phyloP scores from a whole-genome alignment of 2,888 invertebrate species.

The Notocelia uddmanniana region DNA sequence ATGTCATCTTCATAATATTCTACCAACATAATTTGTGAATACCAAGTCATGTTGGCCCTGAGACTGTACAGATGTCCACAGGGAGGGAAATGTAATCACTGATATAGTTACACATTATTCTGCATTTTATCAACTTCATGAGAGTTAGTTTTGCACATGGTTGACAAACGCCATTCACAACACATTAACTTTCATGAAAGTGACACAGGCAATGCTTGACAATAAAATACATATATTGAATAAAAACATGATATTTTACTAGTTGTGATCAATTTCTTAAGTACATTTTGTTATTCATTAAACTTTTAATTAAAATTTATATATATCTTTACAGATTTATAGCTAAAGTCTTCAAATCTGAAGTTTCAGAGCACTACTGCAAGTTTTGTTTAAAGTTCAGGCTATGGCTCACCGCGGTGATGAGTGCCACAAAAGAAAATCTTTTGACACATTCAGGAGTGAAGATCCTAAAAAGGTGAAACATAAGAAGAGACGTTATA shows the following conservation, averaged over 20 bases:
- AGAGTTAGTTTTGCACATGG: conserved; percentile 55
- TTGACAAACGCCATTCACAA: conserved; percentile 27
- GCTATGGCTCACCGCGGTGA: conserved; percentile 64
- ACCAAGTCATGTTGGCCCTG: conserved; percentile 70
- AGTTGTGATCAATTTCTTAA: conserved; percentile 36
- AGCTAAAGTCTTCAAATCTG: conserved; percentile 34
- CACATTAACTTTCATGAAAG: conserved; percentile 52
- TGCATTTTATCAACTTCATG: conserved; percentile 69
- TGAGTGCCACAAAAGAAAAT: conserved; percentile 59
- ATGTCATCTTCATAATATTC: conserved; percentile 55
- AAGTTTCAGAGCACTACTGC: conserved; percentile 33
- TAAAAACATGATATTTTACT: conserved; percentile 45
- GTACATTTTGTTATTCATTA: not conserved
- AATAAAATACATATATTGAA: conserved; percentile 46
- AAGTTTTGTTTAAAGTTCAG: conserved; percentile 47
- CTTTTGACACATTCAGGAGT: conserved; percentile 58
- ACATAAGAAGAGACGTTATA: conserved; percentile 57
- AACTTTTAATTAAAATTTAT: conserved; percentile 47
- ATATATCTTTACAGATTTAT: conserved; percentile 69
- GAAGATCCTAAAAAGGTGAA: conserved; percentile 59
- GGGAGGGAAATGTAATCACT: conserved; percentile 85
- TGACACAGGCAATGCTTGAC: conserved; percentile 52
- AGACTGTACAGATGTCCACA: conserved; percentile 66
- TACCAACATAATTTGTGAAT: conserved; percentile 65
- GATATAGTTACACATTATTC: conserved; percentile 74